Evolutionary conservation across 1,140 invertebrate species (phyloP).

Genomic region (Hyphantria cunea): DNA sequence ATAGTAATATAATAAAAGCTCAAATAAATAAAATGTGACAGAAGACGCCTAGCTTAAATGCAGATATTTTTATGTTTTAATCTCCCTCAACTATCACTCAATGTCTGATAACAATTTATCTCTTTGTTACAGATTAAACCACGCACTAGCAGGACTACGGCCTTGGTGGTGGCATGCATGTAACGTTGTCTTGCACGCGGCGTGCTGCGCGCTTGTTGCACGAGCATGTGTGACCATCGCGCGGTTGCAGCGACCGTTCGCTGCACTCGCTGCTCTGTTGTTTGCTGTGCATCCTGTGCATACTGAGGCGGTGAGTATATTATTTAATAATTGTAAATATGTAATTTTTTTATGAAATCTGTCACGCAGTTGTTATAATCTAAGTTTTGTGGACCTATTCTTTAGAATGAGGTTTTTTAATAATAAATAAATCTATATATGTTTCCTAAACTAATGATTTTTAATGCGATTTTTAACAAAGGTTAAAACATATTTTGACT

Average conservation of each 20-base stretch:
- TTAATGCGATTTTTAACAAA: too few relatives aligned
- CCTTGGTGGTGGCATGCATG: conserved; percentile 89
- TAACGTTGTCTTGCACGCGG: conserved; percentile 88
- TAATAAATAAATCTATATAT: too few relatives aligned
- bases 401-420: too few relatives aligned
- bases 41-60: too few relatives aligned
- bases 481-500: too few relatives aligned
- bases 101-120: background rate
- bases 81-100: too few relatives aligned
- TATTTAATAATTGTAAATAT: background rate
- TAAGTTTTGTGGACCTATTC: too few relatives aligned
- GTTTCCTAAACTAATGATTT: too few relatives aligned
- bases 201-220: conserved; percentile 87
- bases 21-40: too few relatives aligned
- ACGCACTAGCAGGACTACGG: conserved; percentile 85
- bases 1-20: too few relatives aligned
- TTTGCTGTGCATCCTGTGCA: conserved; percentile 96
- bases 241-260: conserved; percentile 85
- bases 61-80: too few relatives aligned
- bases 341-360: background rate
- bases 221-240: conserved; percentile 85
- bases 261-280: conserved; percentile 86
- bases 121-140: conserved; percentile 86
- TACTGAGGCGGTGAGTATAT: conserved; percentile 89
- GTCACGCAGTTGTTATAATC: background rate